phyloP scores from a whole-genome alignment of 2,113 vertebrate genomes.

The Aegithalos caudatus region DNA sequence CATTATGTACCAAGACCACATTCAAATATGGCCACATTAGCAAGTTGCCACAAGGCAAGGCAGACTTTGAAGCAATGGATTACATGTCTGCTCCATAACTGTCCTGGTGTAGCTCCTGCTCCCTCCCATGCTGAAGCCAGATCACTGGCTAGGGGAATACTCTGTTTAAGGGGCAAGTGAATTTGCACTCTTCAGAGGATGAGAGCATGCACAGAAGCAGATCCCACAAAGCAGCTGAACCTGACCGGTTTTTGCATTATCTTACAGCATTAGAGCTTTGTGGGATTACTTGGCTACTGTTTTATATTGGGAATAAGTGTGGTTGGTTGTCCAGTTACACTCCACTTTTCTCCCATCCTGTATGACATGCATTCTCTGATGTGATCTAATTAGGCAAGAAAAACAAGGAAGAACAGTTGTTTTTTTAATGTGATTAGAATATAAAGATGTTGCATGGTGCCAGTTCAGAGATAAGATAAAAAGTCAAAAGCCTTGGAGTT shows the following conservation, averaged over 20 bases:
- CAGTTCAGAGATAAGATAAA: not conserved
- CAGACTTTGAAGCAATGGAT: not conserved
- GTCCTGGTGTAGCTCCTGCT: not conserved
- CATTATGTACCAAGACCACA: not conserved
- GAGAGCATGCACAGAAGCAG: not conserved
- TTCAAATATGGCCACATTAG: not conserved
- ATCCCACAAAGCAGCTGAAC: not conserved
- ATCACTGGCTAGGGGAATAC: not conserved
- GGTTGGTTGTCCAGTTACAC: not conserved
- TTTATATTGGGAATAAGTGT: not conserved
- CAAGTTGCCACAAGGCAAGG: not conserved
- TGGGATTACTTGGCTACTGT: not conserved
- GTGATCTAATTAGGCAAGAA: not conserved
- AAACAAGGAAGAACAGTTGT: not conserved
- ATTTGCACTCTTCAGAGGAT: not conserved
- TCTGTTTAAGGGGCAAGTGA: not conserved
- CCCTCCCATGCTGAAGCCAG: accelerated
- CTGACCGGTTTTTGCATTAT: accelerated
- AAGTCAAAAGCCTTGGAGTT: not conserved
- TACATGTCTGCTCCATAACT: not conserved
- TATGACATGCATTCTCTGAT: not conserved
- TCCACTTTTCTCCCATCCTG: not conserved
- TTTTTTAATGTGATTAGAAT: not conserved
- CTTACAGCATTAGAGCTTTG: not conserved
- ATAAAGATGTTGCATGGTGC: not conserved